phyloP scores from a whole-genome alignment of 2,888 invertebrate species.

The Tipula lateralis region DNA sequence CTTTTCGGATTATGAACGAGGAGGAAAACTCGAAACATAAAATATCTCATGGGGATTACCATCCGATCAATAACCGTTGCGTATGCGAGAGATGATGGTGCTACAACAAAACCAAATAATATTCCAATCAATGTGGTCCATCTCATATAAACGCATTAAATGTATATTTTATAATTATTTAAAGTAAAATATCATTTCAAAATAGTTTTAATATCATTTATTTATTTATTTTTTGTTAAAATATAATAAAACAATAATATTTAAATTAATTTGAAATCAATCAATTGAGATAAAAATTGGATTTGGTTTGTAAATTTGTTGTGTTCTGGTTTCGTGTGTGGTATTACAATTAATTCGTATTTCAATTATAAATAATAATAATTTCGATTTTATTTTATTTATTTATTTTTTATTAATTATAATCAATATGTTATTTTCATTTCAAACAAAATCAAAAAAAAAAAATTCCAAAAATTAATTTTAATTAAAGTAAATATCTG shows the following conservation, averaged over 20 bases:
- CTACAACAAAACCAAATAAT: neutral
- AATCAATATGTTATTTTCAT: neutral
- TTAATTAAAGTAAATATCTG: neutral
- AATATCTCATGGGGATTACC: neutral
- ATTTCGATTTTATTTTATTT: neutral
- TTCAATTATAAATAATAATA: neutral
- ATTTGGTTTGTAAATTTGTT: neutral
- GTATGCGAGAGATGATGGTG: neutral
- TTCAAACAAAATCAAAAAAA: neutral
- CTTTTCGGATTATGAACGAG: neutral
- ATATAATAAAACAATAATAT: neutral
- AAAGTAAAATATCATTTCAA: neutral
- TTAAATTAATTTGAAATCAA: neutral
- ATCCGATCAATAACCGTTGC: neutral
- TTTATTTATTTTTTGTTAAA: neutral
- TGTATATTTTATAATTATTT: constrained; percentile 16
- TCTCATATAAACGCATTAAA: neutral
- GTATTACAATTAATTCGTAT: neutral
- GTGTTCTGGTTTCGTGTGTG: neutral
- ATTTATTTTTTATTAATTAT: neutral
- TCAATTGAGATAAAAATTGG: neutral
- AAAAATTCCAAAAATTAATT: neutral
- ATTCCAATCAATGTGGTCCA: constrained; percentile 19
- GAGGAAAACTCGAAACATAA: neutral
- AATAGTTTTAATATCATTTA: neutral